phyloP scores from a whole-genome alignment of 2,113 vertebrate genomes.

The Zosterops pallidus region DNA sequence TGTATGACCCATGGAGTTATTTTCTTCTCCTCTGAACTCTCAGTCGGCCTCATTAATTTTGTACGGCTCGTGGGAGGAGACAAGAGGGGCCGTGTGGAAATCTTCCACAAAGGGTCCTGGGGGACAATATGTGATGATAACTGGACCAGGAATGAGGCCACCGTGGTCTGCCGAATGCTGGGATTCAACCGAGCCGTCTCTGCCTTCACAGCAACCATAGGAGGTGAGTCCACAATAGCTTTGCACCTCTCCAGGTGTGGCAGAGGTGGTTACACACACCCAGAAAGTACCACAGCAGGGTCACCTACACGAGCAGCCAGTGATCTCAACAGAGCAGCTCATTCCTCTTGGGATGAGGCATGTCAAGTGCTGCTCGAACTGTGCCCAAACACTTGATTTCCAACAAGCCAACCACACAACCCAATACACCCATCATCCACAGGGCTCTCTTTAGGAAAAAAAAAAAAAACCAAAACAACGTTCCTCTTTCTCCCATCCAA shows the following conservation, averaged over 20 bases:
- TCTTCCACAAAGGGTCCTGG: slow-evolving; percentile 69
- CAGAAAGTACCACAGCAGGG: not conserved
- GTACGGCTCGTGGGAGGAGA: slow-evolving; percentile 53
- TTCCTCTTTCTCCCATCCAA: not conserved
- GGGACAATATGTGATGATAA: slow-evolving; percentile 87
- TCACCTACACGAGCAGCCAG: not conserved
- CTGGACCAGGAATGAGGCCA: slow-evolving; percentile 70
- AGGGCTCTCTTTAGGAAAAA: not conserved
- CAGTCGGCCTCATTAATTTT: accelerated
- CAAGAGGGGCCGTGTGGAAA: slow-evolving; percentile 79
- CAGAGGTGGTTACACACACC: accelerated
- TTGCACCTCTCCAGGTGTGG: not conserved
- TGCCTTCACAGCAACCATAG: not conserved
- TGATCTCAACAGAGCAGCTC: not conserved
- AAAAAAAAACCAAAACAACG: no score
- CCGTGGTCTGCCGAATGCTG: slow-evolving; percentile 85
- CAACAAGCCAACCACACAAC: not conserved
- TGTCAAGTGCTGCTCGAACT: not conserved
- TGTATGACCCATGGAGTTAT: not conserved
- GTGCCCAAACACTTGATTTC: not conserved
- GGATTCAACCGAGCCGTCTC: slow-evolving; percentile 27
- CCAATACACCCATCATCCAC: accelerated
- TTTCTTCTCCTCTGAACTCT: not conserved
- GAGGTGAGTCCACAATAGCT: slow-evolving; percentile 66
- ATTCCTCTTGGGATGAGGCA: not conserved